Conservation (phyloP, 1,140 invertebrate species). For the Camponotus vicinus region DNA sequence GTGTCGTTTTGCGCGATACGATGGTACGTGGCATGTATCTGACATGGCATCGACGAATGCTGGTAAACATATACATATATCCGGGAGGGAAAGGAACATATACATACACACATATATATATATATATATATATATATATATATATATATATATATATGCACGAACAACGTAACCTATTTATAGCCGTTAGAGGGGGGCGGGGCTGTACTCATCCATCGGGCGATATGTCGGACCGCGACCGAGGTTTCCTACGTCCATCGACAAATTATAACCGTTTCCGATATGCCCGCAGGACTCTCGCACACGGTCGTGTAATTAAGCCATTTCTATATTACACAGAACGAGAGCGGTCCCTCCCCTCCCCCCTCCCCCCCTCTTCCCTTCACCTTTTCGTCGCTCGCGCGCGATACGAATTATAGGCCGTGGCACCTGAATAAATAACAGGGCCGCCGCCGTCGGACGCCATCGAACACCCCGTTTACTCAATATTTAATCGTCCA, state of each 20-base stretch:
- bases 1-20: not conserved
- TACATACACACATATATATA: not conserved
- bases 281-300: constrained; percentile 69
- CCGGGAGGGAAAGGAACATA: constrained; percentile 18
- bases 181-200: not conserved
- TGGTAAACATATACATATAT: constrained; percentile 10
- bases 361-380: not conserved
- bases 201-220: not conserved
- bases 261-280: constrained; percentile 77
- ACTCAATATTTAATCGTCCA: constrained; percentile 61
- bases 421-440: constrained; percentile 64
- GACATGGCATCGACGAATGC: not conserved
- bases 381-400: not conserved
- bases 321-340: constrained; percentile 79
- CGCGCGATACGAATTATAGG: constrained; percentile 56
- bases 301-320: constrained; percentile 81
- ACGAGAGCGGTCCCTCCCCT: not conserved
- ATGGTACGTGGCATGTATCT: not conserved
- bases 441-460: constrained; percentile 29
- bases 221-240: constrained; percentile 51
- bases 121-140: too few relatives aligned
- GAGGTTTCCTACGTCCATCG: constrained; percentile 55
- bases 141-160: not conserved
- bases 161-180: constrained; percentile 38
- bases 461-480: constrained; percentile 60